Evolutionary conservation across 92 coral and sea anemone genomes (phyloP), one percentile per base, ranked within the genome.

Genomic region (Epizoanthus fatuus): DNA sequence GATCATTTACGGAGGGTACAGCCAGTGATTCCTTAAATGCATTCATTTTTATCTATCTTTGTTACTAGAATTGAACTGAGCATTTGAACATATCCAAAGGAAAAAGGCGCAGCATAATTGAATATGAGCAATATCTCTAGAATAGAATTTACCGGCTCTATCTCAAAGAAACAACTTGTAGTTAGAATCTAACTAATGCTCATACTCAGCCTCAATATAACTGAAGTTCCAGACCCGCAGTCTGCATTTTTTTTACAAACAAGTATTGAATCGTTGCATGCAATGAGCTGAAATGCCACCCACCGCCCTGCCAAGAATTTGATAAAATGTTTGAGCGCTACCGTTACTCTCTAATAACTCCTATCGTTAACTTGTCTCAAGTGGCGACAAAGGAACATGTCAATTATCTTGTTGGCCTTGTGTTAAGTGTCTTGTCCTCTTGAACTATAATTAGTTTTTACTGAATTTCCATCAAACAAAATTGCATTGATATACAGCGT

Each of bases 401-500:
- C 38, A 59, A 58, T 40, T 4, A 16, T 57, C 52, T 20, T 20
- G 29, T 57, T 75, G 19, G 35, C 16, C 35, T 55, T 15, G 4
- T 14, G 22, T 29, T 37, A 57, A 42, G 82, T 17, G 13, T 2
- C 45, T 74, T 54, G 52, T 37, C 7, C 12, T 65, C 12, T 56
- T 38, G 7, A 39, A 39, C 69, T 58, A 76, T 57, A 76, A 38
- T 54, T 76, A 76, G 68, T 57, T 39, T 40, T 37, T 35, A 44
- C 45, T 76, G 8, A 56, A 76, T 35, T 55, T 16, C 52, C 29
- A 16, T n/a, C 42, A 12, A 42, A n/a, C 4, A 42, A 60, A 40
- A 67, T 44, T 44, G 10, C 9, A 10, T 44, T 44, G 47, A 44
- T 44, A 44, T 44, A 44, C 47, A 49, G 14, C 9, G 53, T 11